phyloP scores from a whole-genome alignment of 2,888 invertebrate genomes.

The Diaphora mendica region DNA sequence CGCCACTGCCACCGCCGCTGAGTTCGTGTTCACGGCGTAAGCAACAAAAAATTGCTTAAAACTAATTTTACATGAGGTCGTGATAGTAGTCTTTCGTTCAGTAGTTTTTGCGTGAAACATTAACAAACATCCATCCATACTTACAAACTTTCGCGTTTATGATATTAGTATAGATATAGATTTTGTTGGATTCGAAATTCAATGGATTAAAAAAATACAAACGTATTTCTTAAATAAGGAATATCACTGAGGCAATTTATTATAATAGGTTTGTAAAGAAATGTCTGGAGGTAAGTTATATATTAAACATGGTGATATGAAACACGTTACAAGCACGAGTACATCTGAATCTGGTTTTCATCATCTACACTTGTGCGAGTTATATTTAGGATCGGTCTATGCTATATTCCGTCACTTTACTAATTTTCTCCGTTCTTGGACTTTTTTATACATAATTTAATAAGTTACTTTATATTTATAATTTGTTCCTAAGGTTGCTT shows the following conservation, averaged over 20 bases:
- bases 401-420: neutral
- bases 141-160: no score
- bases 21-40: no score
- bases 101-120: no score
- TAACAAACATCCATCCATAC: no score
- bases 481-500: no score
- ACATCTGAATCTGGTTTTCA: neutral
- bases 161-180: no score
- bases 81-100: no score
- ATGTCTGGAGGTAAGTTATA: neutral
- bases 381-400: neutral
- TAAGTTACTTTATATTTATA: no score
- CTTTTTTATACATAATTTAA: neutral
- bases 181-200: neutral
- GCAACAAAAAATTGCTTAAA: no score
- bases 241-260: neutral
- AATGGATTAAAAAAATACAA: neutral
- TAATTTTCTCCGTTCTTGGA: neutral
- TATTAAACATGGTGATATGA: neutral
- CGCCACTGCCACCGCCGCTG: no score
- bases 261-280: neutral
- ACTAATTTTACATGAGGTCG: no score
- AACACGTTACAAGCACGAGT: slow-evolving; percentile 1
- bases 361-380: neutral
- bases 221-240: neutral